A percentile compares a stretch with the other conserved stretches of the same genome.
Evolutionary conservation across 2,797 vertebrate genomes (phyloP).

Genomic region (Crypturellus tataupa): DNA sequence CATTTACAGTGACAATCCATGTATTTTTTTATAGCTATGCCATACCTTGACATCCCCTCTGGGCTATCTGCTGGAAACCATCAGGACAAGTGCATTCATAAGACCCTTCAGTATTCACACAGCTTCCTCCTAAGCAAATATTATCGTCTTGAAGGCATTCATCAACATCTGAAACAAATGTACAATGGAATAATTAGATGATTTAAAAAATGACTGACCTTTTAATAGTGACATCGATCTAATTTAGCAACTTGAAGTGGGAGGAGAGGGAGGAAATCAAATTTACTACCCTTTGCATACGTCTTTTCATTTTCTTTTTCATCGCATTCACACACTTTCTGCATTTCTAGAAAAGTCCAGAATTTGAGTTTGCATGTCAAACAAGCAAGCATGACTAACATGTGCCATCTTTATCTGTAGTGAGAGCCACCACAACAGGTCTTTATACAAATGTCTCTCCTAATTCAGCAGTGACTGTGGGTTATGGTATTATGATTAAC

Average conservation of each 20-base stretch:
- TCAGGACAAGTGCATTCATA: slow-evolving; percentile 90
- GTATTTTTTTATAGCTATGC: background rate
- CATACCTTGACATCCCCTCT: slow-evolving; percentile 90
- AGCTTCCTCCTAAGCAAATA: slow-evolving; percentile 87
- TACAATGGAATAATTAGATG: background rate
- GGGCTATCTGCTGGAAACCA: slow-evolving; percentile 87
- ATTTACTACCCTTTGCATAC: background rate
- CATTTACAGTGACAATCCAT: background rate
- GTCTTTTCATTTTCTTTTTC: background rate
- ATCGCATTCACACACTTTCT: background rate
- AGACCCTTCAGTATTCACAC: slow-evolving; percentile 91
- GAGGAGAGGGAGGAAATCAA: background rate
- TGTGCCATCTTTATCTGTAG: background rate
- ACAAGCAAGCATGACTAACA: background rate
- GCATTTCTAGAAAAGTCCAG: background rate
- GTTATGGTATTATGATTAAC: background rate
- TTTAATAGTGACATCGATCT: background rate
- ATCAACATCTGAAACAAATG: slow-evolving; percentile 89
- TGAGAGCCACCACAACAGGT: background rate
- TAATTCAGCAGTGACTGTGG: background rate
- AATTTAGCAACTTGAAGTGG: background rate
- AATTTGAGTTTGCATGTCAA: background rate
- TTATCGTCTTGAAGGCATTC: slow-evolving; percentile 87
- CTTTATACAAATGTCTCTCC: background rate
- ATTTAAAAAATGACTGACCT: background rate